Percentiles rank a stretch among this genome's conserved stretches.
These are phyloP conservation scores for Megaceryle alcyon DNA, from an alignment of 2,797 vertebrate genomes.

Conservation along the genomic window DNA sequence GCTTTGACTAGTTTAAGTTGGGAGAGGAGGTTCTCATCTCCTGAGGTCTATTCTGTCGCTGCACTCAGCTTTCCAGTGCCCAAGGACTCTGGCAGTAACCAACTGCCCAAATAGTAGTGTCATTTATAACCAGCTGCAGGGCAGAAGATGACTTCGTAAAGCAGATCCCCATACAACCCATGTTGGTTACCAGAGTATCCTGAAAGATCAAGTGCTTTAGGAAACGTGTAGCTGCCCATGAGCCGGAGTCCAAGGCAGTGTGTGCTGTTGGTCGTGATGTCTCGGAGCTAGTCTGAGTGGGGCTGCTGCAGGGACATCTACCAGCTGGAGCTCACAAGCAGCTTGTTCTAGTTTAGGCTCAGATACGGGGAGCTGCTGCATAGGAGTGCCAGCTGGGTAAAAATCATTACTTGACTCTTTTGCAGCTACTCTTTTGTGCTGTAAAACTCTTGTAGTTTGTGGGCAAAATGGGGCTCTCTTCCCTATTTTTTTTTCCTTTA, in stretches of 20 bases:
- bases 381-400: not conserved
- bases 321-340: not conserved
- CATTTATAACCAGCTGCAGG: not conserved
- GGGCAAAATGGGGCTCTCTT: accelerated
- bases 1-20: not conserved
- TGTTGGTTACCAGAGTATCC: not conserved
- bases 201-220: not conserved
- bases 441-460: not conserved
- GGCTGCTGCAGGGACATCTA: not conserved
- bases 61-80: not conserved
- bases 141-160: not conserved
- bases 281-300: not conserved
- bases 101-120: not conserved
- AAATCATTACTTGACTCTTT: not conserved
- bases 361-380: not conserved
- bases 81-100: not conserved
- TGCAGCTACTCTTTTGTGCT: not conserved
- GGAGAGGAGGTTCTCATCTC: not conserved
- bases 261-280: accelerated
- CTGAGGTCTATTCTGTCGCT: not conserved
- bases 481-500: not conserved
- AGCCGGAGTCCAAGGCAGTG: not conserved
- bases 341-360: not conserved
- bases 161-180: not conserved
- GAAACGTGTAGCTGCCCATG: not conserved